phyloP scores from a whole-genome alignment of 2,797 vertebrate genomes.

The Alca torda region DNA sequence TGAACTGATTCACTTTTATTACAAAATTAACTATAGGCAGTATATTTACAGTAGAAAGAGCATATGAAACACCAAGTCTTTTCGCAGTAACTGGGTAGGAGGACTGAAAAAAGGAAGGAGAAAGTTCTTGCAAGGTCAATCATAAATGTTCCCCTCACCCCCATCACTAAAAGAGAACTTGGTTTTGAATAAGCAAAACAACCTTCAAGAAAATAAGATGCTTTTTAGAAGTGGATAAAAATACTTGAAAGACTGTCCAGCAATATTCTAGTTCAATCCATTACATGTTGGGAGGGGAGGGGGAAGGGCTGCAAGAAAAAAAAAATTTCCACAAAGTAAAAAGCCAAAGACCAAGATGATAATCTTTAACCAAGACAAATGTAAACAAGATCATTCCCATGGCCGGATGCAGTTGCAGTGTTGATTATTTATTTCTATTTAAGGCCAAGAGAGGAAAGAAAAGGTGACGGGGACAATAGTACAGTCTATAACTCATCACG shows the following conservation, averaged over 20 bases:
- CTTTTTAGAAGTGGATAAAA: not conserved
- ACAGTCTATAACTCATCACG: not conserved
- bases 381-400: not conserved
- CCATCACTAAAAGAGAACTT: not conserved
- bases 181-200: not conserved
- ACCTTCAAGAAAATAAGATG: not conserved
- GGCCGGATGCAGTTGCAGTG: not conserved
- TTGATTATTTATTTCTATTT: not conserved
- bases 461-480: not conserved
- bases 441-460: not conserved
- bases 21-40: not conserved
- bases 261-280: not conserved
- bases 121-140: not conserved
- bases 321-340: not conserved
- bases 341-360: not conserved
- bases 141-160: not conserved
- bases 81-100: not conserved
- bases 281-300: fast-evolving
- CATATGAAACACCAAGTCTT: not conserved
- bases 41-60: not conserved
- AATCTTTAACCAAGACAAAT: not conserved
- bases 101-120: not conserved
- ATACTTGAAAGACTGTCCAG: not conserved
- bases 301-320: not conserved
- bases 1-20: not conserved